Conservation (phyloP, 2,888 invertebrate genomes). For the Platerodrilus igneus region DNA sequence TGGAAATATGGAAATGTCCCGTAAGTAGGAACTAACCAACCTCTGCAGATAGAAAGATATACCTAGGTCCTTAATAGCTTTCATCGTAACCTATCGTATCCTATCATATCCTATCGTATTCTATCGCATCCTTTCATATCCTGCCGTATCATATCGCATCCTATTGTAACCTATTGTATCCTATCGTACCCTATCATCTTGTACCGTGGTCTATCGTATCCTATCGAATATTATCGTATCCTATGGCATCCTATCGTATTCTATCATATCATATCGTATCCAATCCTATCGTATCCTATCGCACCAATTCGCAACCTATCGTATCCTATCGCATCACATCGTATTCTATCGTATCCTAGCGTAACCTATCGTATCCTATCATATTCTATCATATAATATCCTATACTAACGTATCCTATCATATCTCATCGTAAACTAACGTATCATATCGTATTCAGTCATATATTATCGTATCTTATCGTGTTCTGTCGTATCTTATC, state of each 20-base stretch:
- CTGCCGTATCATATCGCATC: slow-evolving; percentile 3
- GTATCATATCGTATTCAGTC: no score
- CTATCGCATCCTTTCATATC: background rate
- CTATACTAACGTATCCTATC: no score
- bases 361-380: slow-evolving; percentile 4
- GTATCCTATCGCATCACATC: background rate
- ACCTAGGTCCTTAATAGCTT: no score
- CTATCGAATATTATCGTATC: background rate
- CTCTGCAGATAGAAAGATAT: no score
- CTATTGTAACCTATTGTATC: slow-evolving; percentile 5
- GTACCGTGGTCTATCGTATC: slow-evolving; percentile 2
- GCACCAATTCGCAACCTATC: no score
- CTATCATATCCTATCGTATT: slow-evolving; percentile 2
- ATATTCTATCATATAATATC: slow-evolving; percentile 4
- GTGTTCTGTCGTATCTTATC: no score
- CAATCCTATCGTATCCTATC: slow-evolving; percentile 1
- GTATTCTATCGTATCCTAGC: background rate
- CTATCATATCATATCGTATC: slow-evolving; percentile 3
- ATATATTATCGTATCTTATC: no score
- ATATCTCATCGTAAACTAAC: no score
- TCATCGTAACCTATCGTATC: no score
- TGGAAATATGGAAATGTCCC: no score
- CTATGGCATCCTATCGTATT: slow-evolving; percentile 2
- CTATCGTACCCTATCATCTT: slow-evolving; percentile 3
- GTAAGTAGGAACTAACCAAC: no score